Evolutionary conservation across 2,113 vertebrate species (phyloP).

Genomic region (Solenodon paradoxus): DNA sequence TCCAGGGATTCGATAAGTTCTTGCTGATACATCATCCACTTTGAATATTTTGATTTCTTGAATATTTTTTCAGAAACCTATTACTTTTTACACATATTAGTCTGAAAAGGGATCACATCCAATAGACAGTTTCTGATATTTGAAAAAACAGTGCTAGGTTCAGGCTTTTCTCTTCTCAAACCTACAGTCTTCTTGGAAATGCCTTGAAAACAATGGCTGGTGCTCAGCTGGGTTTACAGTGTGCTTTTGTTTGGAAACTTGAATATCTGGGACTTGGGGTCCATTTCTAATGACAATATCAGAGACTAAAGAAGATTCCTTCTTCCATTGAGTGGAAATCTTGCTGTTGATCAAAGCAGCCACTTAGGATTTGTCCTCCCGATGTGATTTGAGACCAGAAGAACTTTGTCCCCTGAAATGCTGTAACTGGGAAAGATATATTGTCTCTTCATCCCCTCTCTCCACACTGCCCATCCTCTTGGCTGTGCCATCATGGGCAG

Average conservation of each 20-base stretch:
- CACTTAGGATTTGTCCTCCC: not conserved
- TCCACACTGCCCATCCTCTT: not conserved
- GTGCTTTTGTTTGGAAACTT: not conserved
- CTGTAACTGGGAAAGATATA: not conserved
- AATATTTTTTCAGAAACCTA: slow-evolving; percentile 21
- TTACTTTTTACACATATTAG: not conserved
- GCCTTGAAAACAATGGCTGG: not conserved
- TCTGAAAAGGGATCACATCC: not conserved
- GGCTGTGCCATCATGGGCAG: not conserved
- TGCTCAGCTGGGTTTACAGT: not conserved
- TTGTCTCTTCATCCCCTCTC: not conserved
- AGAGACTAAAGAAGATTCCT: not conserved
- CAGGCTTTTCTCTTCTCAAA: not conserved
- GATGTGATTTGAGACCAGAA: not conserved
- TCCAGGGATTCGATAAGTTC: not conserved
- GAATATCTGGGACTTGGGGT: not conserved
- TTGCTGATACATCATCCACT: not conserved
- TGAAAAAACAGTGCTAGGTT: not conserved
- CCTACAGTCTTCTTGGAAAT: not conserved
- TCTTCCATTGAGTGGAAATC: not conserved
- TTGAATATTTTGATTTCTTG: slow-evolving; percentile 9
- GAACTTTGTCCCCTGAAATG: not conserved
- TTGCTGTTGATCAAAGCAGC: not conserved
- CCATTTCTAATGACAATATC: not conserved
- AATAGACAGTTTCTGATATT: not conserved